Evolutionary conservation across 2,888 invertebrate genomes (phyloP), one percentile per base, ranked within the genome.

Genomic region (Sarcophaga variegata): DNA sequence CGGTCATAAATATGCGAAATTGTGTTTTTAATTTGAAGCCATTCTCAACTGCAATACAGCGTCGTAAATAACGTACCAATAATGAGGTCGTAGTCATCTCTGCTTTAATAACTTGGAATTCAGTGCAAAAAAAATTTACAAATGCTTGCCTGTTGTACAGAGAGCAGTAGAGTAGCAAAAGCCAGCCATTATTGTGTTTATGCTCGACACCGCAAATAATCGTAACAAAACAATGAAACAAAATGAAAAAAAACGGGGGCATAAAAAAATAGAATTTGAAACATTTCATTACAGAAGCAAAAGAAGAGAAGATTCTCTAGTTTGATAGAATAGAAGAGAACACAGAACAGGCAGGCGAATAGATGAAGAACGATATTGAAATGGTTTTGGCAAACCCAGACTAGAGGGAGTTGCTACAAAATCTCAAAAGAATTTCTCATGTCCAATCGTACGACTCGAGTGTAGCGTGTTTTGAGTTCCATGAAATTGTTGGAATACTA

Each of bases 131-230:
- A 37, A 37, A 6, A 49, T 20, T 49, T 49, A 14, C 11, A 17
- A 54, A 54, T 54, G 54, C 17, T 17, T 54, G 12, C 14, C 37
- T 37, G 6, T 37, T 37, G 8, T 37, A 37, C 37, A 37, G 37
- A 37, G 37, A 37, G 37, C 12, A 54, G 17, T 14, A 54, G 54
- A 54, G 54, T 54, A 4, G 4, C 54, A 54, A 54, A 37, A 14
- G 54, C 54, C 54, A 54, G 17, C 25, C 22, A 22, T 49, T 22
- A 47, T 69, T 45, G 8, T n/a, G 10, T n/a, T 45, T 69, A 49
- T 69, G 47, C 22, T 70, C 54, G 49, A 70, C 47, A 17, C 70
- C 70, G 49, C 70, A 20, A 37, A 70, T 49, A 70, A 25, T 49
- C 49, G 25, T 25, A 70, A 70, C 25, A 49, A 70, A 49, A 70